Percentiles rank a stretch among this genome's conserved stretches.
These are phyloP conservation scores for Hyphantria cunea DNA, from an alignment of 1,140 invertebrate genomes.

Conservation along the genomic window DNA sequence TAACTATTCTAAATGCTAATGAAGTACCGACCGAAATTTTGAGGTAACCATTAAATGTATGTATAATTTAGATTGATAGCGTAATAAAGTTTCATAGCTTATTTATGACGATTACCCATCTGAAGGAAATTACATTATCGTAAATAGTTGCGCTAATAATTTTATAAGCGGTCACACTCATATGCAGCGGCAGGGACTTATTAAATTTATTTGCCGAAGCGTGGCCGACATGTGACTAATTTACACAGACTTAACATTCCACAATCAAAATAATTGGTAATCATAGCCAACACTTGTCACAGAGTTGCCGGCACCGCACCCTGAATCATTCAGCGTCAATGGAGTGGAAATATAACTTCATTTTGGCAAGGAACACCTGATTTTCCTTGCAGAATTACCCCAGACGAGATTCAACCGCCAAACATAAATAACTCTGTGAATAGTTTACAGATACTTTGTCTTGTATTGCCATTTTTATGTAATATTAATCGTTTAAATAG, in stretches of 20 bases:
- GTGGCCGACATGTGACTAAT: conserved; percentile 51
- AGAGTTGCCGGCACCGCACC: conserved; percentile 27
- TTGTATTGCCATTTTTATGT: conserved; percentile 19
- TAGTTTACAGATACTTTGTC: conserved; percentile 31
- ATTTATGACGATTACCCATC: conserved; percentile 8
- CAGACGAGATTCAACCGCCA: conserved; percentile 47
- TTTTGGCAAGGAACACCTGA: conserved; percentile 59
- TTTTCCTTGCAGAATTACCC: conserved; percentile 50
- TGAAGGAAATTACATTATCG: conserved; percentile 14
- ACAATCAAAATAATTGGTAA: conserved; percentile 57
- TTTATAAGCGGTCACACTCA: conserved; percentile 1
- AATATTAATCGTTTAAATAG: not conserved
- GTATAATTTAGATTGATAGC: too few relatives aligned
- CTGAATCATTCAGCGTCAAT: conserved; percentile 65
- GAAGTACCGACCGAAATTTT: too few relatives aligned
- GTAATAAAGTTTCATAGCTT: not conserved
- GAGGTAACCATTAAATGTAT: too few relatives aligned
- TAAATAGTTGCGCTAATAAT: conserved; percentile 24
- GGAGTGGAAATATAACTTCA: conserved; percentile 62
- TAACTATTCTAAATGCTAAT: too few relatives aligned
- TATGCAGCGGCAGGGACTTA: conserved; percentile 33
- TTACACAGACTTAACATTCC: conserved; percentile 52
- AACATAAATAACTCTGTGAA: conserved; percentile 53
- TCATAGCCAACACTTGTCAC: conserved; percentile 51
- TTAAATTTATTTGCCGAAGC: conserved; percentile 56